Evolutionary conservation across 64 coral and sea anemone genomes (phyloP).

Genomic region (Astreopora myriophthalma): DNA sequence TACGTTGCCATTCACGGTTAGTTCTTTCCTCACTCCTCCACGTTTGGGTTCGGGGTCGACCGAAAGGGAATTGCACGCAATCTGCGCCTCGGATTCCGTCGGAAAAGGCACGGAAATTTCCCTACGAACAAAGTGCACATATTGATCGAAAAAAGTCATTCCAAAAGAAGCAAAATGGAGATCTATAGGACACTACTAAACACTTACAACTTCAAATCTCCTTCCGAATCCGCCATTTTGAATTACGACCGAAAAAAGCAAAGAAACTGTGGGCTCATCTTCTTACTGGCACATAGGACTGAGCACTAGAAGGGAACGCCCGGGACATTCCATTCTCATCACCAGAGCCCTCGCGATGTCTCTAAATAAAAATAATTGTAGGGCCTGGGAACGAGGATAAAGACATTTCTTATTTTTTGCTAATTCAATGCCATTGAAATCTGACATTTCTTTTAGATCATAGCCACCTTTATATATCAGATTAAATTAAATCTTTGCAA

Average conservation of each 20-base stretch:
- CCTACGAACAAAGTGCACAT: background rate
- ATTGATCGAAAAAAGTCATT: background rate
- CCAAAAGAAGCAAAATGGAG: background rate
- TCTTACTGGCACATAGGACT: background rate
- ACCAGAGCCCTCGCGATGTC: background rate
- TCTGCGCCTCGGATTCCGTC: constrained; percentile 67
- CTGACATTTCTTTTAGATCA: too few relatives aligned
- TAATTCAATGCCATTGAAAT: too few relatives aligned
- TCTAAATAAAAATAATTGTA: too few relatives aligned
- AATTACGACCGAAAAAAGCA: background rate
- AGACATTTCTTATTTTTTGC: too few relatives aligned
- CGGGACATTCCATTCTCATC: too few relatives aligned
- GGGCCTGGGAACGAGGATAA: too few relatives aligned
- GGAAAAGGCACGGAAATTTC: constrained; percentile 84
- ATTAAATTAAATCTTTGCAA: too few relatives aligned
- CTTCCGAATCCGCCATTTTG: background rate
- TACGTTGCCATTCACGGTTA: constrained; percentile 65
- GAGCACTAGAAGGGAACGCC: background rate
- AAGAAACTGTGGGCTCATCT: background rate
- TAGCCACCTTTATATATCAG: too few relatives aligned
- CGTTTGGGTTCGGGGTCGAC: constrained; percentile 93
- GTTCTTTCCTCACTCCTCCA: constrained; percentile 58
- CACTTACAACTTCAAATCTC: background rate
- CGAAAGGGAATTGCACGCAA: constrained; percentile 83
- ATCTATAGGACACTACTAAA: background rate